Conservation (phyloP, 2,888 invertebrate genomes). For the Fragum whitleyi region DNA sequence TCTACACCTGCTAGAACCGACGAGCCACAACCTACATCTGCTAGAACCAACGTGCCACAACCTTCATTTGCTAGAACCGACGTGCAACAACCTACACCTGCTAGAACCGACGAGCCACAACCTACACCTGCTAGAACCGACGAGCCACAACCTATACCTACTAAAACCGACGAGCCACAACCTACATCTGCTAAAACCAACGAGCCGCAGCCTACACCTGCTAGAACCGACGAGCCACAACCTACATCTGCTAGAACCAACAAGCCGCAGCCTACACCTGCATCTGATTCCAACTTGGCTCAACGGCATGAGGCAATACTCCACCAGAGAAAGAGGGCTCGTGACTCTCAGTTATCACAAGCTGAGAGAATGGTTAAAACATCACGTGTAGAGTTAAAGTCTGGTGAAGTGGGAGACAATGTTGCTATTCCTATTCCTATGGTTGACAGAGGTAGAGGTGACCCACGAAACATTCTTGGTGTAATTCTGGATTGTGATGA, state of each 20-base stretch:
- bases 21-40: not conserved
- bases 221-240: constrained; percentile 12
- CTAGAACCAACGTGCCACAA: not conserved
- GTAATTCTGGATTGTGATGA: constrained; percentile 22
- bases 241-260: not conserved
- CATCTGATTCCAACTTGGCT: not conserved
- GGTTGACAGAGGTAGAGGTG: constrained; percentile 26
- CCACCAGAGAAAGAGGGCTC: not conserved
- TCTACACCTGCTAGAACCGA: constrained; percentile 20
- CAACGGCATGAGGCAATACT: not conserved
- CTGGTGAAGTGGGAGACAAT: constrained; percentile 17
- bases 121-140: constrained; percentile 23
- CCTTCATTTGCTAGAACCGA: constrained; percentile 21
- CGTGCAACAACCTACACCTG: constrained; percentile 38
- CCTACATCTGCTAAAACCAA: not conserved
- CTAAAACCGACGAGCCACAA: constrained; percentile 13
- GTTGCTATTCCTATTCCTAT: constrained; percentile 25
- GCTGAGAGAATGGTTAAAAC: constrained; percentile 30
- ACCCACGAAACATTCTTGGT: constrained; percentile 20
- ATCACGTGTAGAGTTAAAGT: constrained; percentile 16
- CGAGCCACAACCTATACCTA: not conserved
- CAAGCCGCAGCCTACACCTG: not conserved
- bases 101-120: constrained; percentile 29
- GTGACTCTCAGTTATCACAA: constrained; percentile 2
- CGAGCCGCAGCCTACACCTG: not conserved